Base-by-base conservation (phyloP, 1,140 invertebrate species). In the Philopotamus ludificatus region DNA sequence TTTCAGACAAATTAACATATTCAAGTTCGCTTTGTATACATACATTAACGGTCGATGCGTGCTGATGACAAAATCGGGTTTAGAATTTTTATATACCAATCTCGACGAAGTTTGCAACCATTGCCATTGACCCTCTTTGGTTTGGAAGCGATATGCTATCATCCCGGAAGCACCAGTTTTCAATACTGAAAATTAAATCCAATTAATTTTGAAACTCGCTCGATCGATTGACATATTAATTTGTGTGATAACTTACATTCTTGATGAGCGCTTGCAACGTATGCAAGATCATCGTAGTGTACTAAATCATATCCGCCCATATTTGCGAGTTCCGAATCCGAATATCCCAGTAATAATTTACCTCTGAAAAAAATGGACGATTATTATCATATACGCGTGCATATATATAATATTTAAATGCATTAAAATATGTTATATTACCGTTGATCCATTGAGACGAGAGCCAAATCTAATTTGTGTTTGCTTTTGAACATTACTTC, bases 401-500 rank as follows among this genome's bases (percentile, higher is more conserved):
- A 7, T 4, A 34, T 34, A 12, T 12, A 34, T 34, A 12, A 34
- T 34, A 12, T 4, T 7, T 39, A 39, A 28, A 39, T 9, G 21
- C 28, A 39, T 39, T 28, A 10, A 51, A 18, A 55, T 1, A 1
- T 4, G 34, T 55, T 34, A 39, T 60, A 72, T 73, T 77, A 92
- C 90, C 92, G 88, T 83, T 93, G 93, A 80, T 99, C 97, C 92
- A 99, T 98, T 2, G 94, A 97, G 49, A 98, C 90, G 34, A 98
- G 85, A 50, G 92, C 89, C 21, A 99, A 85, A 80, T 99, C 96
- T 55, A 99, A 85, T 77, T 98, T 98, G 82, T 99, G 97, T 83
- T 99, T 99, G 74, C 93, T 97, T 81, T 99, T 99, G 81, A 99
- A 98, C 88, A 97, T 97, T 62, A 96, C 92, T 81, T 98, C 95